These are phyloP conservation scores for Apamea sordens DNA, from an alignment of 2,888 invertebrate species.

Conservation along the genomic window DNA sequence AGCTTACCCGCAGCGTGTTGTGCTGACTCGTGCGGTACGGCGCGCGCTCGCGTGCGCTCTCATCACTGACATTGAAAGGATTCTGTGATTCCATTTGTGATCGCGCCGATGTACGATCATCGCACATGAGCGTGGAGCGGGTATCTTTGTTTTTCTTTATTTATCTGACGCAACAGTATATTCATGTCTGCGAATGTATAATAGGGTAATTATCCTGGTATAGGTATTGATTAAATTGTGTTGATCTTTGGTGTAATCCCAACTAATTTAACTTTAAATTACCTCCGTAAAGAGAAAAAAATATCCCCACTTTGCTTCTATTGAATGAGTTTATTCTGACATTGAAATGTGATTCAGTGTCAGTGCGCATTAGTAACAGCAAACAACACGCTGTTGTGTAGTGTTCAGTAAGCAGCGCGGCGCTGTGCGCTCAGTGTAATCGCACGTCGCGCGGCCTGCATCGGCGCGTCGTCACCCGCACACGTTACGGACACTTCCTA, in stretches of 20 bases:
- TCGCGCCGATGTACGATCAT: slow-evolving; percentile 22
- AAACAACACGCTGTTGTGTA: background rate
- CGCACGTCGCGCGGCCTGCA: slow-evolving; percentile 13
- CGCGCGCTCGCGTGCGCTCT: slow-evolving; percentile 38
- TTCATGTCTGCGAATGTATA: background rate
- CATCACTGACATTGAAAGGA: slow-evolving; percentile 75
- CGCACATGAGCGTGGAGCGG: slow-evolving; percentile 32
- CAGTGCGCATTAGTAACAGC: background rate
- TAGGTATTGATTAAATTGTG: background rate
- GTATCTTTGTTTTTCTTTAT: background rate
- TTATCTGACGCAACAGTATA: too few relatives aligned
- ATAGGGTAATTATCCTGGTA: background rate
- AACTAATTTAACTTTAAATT: background rate
- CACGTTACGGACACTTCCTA: background rate
- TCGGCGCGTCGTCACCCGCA: background rate
- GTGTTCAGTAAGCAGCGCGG: background rate
- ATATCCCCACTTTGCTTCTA: background rate
- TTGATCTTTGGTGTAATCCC: background rate
- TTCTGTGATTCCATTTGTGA: slow-evolving; percentile 71
- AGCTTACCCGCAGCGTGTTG: background rate
- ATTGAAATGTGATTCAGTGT: background rate
- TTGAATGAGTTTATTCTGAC: background rate
- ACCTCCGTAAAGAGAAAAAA: background rate
- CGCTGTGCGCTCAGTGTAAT: slow-evolving; percentile 9
- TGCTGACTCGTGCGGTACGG: background rate